These are phyloP conservation scores for Sitta europaea DNA, from an alignment of 2,113 vertebrate genomes.

Conservation along the genomic window DNA sequence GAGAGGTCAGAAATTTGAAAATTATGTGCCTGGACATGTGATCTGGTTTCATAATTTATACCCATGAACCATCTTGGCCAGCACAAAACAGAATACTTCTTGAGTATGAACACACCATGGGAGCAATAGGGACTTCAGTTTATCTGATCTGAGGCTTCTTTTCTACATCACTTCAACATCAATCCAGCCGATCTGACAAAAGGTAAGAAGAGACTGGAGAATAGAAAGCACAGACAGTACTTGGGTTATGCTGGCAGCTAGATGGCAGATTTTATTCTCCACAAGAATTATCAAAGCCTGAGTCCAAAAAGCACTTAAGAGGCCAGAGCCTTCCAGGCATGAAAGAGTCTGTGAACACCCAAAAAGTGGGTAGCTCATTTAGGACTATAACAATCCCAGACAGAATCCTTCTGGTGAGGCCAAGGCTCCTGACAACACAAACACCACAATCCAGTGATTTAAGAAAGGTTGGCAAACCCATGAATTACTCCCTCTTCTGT, in stretches of 20 bases:
- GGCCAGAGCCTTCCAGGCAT: not conserved
- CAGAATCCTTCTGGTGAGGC: not conserved
- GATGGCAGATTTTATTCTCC: not conserved
- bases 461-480: not conserved
- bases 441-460: not conserved
- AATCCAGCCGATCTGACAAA: not conserved
- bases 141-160: not conserved
- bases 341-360: not conserved
- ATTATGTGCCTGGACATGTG: not conserved
- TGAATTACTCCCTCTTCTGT: not conserved
- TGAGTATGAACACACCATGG: not conserved
- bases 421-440: not conserved
- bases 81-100: not conserved
- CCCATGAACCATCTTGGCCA: not conserved
- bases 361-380: not conserved
- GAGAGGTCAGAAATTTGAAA: not conserved
- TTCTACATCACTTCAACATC: not conserved
- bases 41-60: not conserved
- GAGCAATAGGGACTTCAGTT: not conserved
- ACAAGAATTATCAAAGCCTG: not conserved
- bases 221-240: not conserved
- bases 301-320: not conserved
- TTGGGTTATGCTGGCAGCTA: not conserved
- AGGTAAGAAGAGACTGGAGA: not conserved
- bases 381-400: not conserved